Evolutionary conservation across 2,888 invertebrate species (phyloP).

Genomic region (Brachyptera putata): DNA sequence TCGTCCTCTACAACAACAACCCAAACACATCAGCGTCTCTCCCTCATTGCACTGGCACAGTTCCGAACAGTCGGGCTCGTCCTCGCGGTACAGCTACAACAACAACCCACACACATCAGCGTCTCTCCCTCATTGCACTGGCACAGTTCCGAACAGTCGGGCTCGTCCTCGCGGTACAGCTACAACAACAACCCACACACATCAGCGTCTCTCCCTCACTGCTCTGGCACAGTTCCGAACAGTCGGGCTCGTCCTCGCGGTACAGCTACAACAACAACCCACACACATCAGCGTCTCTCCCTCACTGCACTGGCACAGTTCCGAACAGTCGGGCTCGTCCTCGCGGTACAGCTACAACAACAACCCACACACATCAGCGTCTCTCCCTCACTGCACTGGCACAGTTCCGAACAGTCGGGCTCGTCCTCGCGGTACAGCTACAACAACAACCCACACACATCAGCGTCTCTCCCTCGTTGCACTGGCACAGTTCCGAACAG

Average conservation of each 20-base stretch:
- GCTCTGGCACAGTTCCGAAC: slow-evolving; percentile 86
- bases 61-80: slow-evolving; percentile 86
- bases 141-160: slow-evolving; percentile 87
- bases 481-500: slow-evolving; percentile 86
- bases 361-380: slow-evolving; percentile 63
- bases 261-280: slow-evolving; percentile 62
- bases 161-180: slow-evolving; percentile 79
- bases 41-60: slow-evolving; percentile 80
- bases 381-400: slow-evolving; percentile 74
- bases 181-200: slow-evolving; percentile 57
- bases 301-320: slow-evolving; percentile 80
- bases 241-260: slow-evolving; percentile 80
- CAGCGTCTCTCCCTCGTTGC: slow-evolving; percentile 70
- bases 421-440: slow-evolving; percentile 81
- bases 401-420: slow-evolving; percentile 85
- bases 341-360: slow-evolving; percentile 73
- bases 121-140: slow-evolving; percentile 74
- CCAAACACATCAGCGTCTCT: slow-evolving; percentile 65
- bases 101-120: slow-evolving; percentile 60
- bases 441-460: slow-evolving; percentile 57
- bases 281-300: slow-evolving; percentile 70
- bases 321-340: slow-evolving; percentile 85
- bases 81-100: slow-evolving; percentile 73
- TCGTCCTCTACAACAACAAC: slow-evolving; percentile 70
- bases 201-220: slow-evolving; percentile 70